Base-by-base conservation (phyloP, 1,140 invertebrate genomes). In the Philotrypesis tridentata region DNA sequence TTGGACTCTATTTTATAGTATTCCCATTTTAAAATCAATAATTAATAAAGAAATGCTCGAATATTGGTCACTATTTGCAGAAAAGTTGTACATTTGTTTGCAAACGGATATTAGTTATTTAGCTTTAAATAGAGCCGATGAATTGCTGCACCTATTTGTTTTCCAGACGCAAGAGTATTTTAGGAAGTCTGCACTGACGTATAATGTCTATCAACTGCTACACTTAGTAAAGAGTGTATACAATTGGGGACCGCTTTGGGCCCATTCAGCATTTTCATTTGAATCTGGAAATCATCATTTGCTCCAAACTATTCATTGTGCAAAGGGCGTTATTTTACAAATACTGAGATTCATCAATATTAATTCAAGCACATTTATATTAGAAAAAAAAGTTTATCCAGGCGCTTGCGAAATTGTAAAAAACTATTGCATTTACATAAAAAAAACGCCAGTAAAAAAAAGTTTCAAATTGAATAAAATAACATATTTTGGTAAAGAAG, bases 211-310 rank as follows among this genome's bases (percentile, higher is more conserved):
- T 25, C 80, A 70, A 37, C 40, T 76, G 29, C 63, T 63, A 14
- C 80, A 82, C n/a, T 9, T 82, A 4, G 1, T 27, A 4, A 61
- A 75, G 55, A 76, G 65, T 48, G 48, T 82, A n/a, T 70, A 25
- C 11, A 25, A 82, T 48, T 82, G 73, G 72, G 80, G 73, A 0
- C 80, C 80, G 4, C 33, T 81, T 1, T 81, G 29, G 33, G 14
- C 79, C 0, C 70, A 81, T 55, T 74, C 71, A 4, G 29, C 76
- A 29, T 78, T 48, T 55, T 4, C 63, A 2, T 78, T 78, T 29
- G 65, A 78, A 70, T 23, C 70, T 0, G 72, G 21, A 3, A 82
- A 82, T 71, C 37, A 25, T 2, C 8, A 82, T 4, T n/a, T 82
- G 33, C n/a, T n/a, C n/a, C n/a, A n/a, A n/a, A n/a, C n/a, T n/a